Evolutionary conservation across 2,113 vertebrate species (phyloP).

Genomic region (Psophia crepitans): DNA sequence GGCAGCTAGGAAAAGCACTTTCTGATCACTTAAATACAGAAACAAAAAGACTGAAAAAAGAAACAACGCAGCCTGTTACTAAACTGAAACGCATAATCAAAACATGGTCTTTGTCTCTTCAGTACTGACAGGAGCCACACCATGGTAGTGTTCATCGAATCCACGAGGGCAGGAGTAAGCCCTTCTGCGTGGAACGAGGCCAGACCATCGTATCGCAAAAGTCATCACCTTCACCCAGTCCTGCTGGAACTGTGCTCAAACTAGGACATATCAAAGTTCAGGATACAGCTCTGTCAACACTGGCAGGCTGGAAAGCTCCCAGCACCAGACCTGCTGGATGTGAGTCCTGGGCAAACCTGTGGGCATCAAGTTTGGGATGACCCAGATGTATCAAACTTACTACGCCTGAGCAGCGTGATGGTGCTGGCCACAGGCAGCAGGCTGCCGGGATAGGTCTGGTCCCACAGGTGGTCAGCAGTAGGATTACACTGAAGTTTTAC

Average conservation of each 20-base stretch:
- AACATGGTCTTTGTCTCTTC: neutral
- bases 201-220: accelerated
- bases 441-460: accelerated
- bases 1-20: neutral
- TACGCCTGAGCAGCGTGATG: neutral
- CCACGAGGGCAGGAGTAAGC: neutral
- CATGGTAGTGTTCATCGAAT: neutral
- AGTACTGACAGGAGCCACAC: neutral
- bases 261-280: neutral
- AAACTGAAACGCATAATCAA: neutral
- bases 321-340: neutral
- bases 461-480: neutral
- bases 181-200: neutral
- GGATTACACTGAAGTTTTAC: neutral
- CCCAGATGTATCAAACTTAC: neutral
- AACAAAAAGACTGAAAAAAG: neutral
- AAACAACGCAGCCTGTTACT: neutral
- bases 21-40: neutral
- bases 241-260: neutral
- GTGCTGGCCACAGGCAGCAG: neutral
- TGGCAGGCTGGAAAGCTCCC: neutral
- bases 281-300: neutral
- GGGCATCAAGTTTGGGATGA: neutral
- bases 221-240: neutral
- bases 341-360: neutral